These are phyloP conservation scores for Halocynthia roretzi DNA, from an alignment of 23 tunicate genomes.

Conservation along the genomic window DNA sequence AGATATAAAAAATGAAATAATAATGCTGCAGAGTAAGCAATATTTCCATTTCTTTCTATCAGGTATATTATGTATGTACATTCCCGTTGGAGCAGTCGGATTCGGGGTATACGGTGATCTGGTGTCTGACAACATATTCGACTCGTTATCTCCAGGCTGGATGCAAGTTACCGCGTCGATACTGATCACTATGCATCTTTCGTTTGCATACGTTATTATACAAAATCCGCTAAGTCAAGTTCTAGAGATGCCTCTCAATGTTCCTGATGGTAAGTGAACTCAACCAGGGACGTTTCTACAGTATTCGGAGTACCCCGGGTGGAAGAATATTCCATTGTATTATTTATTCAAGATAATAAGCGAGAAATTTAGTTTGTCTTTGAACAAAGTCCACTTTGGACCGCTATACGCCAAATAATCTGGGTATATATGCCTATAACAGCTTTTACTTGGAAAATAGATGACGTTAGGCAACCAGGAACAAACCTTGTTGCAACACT, in stretches of 20 bases:
- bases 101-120: constrained; percentile 80
- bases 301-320: not conserved
- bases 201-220: constrained; percentile 89
- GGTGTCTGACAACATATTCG: constrained; percentile 73
- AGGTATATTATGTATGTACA: constrained; percentile 83
- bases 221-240: constrained; percentile 97
- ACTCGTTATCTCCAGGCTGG: constrained; percentile 64
- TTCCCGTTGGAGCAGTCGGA: constrained; percentile 86
- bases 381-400: no score
- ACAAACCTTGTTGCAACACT: no score
- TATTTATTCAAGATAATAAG: not conserved
- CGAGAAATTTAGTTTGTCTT: not conserved
- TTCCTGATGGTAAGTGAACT: constrained; percentile 61
- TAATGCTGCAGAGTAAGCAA: no score
- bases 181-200: constrained; percentile 90
- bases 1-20: no score
- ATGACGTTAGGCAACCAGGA: no score
- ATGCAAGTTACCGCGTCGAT: constrained; percentile 53
- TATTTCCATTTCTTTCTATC: not conserved
- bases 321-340: not conserved
- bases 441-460: no score
- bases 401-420: no score
- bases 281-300: no score
- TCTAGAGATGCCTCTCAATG: constrained; percentile 68
- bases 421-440: no score